These are phyloP conservation scores for Ceratotherium simum DNA, from an alignment of 2,113 vertebrate genomes.

Conservation along the genomic window DNA sequence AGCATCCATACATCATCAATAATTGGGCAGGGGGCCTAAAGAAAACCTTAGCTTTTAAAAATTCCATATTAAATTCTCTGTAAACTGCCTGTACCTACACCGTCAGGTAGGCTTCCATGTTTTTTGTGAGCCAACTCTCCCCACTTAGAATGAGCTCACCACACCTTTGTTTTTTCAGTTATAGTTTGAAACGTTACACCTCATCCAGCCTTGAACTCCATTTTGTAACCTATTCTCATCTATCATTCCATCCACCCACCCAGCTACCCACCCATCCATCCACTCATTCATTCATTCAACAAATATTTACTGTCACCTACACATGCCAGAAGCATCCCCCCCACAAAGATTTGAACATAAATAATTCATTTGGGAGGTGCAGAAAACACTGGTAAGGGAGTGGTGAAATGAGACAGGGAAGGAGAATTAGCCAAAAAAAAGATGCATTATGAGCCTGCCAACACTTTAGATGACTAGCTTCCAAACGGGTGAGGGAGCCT, in stretches of 20 bases:
- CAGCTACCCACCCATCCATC: background rate
- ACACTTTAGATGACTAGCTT: background rate
- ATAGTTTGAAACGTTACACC: background rate
- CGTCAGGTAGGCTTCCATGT: background rate
- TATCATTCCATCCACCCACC: background rate
- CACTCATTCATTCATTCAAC: background rate
- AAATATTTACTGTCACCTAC: background rate
- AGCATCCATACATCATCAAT: background rate
- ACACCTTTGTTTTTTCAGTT: background rate
- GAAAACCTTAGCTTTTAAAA: constrained; percentile 41
- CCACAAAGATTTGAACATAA: background rate
- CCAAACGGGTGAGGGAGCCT: background rate
- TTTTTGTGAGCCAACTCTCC: background rate
- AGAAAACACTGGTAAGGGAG: background rate
- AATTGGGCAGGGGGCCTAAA: background rate
- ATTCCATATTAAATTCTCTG: background rate
- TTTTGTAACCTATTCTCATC: background rate
- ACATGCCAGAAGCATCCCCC: background rate
- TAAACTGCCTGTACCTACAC: background rate
- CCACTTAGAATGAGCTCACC: background rate
- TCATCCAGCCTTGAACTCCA: background rate
- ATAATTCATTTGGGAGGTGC: background rate
- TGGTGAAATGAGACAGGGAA: background rate
- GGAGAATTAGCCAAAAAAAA: background rate
- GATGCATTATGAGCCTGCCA: background rate